Conservation (phyloP, 2,113 vertebrate genomes). For the Theristicus caerulescens region DNA sequence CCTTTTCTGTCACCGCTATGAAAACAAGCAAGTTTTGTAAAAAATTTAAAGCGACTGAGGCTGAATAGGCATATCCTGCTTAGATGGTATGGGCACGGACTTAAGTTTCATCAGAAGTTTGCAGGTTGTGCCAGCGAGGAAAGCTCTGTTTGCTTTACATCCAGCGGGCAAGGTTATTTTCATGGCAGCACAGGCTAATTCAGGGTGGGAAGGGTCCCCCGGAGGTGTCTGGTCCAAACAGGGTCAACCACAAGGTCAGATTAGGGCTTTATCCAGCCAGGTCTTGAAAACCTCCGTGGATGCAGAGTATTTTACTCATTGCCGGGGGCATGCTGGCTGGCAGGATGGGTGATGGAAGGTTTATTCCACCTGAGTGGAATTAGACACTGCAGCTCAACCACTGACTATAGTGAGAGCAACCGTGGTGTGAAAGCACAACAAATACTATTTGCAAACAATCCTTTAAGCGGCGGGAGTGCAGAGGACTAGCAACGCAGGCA, state of each 20-base stretch:
- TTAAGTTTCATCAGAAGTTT: background rate
- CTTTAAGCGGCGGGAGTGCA: background rate
- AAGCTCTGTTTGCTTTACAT: background rate
- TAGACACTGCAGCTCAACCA: background rate
- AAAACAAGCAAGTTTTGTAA: background rate
- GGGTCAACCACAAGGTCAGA: background rate
- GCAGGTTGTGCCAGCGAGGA: background rate
- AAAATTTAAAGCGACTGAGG: accelerated
- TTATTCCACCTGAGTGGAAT: background rate
- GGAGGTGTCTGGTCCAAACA: background rate
- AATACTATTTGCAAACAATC: background rate
- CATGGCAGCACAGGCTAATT: background rate
- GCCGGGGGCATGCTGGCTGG: background rate
- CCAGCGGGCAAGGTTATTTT: background rate
- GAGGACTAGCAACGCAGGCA: background rate
- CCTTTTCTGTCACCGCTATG: background rate
- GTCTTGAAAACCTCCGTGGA: background rate
- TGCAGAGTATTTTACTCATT: background rate
- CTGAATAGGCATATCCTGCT: background rate
- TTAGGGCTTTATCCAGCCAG: background rate
- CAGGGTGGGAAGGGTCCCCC: background rate
- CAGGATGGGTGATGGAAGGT: background rate
- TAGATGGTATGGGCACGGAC: background rate
- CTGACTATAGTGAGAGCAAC: background rate
- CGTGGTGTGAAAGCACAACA: background rate